Percentiles rank a stretch among this genome's conserved stretches.
These are phyloP conservation scores for Echiichthys vipera DNA, from an alignment of 2,797 vertebrate genomes.

Conservation along the genomic window DNA sequence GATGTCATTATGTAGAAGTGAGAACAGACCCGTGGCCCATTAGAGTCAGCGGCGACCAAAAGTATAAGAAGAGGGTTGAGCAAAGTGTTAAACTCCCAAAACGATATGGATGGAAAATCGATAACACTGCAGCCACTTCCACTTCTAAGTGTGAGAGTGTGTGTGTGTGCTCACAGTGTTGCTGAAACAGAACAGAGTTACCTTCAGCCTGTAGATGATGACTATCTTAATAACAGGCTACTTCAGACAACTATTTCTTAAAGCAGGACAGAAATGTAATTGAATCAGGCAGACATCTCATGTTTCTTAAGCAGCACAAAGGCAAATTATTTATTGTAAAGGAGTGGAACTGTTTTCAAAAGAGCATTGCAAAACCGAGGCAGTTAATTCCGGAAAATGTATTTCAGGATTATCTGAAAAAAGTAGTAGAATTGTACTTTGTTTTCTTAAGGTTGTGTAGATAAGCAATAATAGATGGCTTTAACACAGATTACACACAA, in stretches of 20 bases:
- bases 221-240: conserved; percentile 1
- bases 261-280: background rate
- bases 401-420: no score
- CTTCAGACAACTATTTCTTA: background rate
- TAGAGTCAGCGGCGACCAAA: background rate
- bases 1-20: background rate
- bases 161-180: background rate
- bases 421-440: no score
- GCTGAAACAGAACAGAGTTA: background rate
- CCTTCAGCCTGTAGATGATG: background rate
- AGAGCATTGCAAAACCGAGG: background rate
- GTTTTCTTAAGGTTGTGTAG: no score
- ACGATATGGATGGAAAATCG: background rate
- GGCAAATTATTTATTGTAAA: background rate
- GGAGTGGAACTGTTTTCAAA: background rate
- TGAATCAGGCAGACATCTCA: background rate
- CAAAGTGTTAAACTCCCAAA: background rate
- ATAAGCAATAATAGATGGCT: no score
- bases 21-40: background rate
- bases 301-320: background rate
- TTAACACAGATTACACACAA: conserved; percentile 20
- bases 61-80: background rate
- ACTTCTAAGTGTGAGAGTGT: background rate
- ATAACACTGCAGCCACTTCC: conserved; percentile 3
- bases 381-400: no score